These are phyloP conservation scores for Microcebus ravelobensis DNA, from an alignment of 2,113 vertebrate species.

Conservation along the genomic window DNA sequence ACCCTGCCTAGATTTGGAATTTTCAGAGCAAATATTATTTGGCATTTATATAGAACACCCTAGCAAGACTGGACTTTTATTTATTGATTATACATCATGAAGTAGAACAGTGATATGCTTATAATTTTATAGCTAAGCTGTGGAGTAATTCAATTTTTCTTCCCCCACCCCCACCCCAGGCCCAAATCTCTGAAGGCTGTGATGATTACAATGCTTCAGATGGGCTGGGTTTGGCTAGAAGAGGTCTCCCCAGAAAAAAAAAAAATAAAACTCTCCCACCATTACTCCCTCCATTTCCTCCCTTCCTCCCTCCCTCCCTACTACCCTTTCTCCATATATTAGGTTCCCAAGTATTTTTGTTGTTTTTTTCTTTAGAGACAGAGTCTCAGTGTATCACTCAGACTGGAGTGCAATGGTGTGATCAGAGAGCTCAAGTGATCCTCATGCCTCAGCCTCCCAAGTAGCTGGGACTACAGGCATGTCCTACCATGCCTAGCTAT, in stretches of 20 bases:
- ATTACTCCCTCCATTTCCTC: background rate
- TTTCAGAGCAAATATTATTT: constrained; percentile 45
- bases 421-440: too few species aligned
- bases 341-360: background rate
- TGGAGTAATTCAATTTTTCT: constrained; percentile 9
- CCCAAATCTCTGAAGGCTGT: background rate
- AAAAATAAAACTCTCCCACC: background rate
- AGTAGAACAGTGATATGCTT: background rate
- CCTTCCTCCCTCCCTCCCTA: background rate
- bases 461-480: too few species aligned
- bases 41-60: constrained; percentile 3
- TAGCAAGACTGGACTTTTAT: constrained; percentile 4
- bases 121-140: constrained; percentile 23
- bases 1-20: constrained; percentile 8
- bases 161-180: background rate
- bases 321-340: background rate
- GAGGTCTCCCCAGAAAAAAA: too few species aligned
- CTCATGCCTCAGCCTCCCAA: too few species aligned
- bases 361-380: too few species aligned
- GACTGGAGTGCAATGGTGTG: too few species aligned
- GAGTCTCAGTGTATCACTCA: too few species aligned
- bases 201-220: background rate
- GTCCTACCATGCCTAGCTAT: too few species aligned
- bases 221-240: background rate
- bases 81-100: constrained; percentile 52